These are phyloP conservation scores for Nothobranchius furzeri DNA, from an alignment of 2,113 vertebrate species.

Conservation along the genomic window DNA sequence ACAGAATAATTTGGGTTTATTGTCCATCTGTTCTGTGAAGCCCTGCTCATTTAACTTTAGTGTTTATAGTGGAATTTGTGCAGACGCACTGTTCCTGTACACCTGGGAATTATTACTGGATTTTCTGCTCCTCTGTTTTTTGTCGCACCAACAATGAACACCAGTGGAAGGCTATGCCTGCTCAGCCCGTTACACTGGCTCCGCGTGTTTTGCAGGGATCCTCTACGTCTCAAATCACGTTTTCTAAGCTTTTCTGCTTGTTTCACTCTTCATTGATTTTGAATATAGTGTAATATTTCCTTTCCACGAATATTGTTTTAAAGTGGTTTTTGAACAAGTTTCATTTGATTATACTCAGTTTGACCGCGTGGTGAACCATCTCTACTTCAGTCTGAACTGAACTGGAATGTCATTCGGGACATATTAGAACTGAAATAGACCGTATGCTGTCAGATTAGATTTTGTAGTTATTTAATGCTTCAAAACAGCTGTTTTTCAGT, in stretches of 20 bases:
- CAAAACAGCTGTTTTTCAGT: neutral
- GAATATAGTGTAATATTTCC: too few species aligned
- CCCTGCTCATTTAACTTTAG: neutral
- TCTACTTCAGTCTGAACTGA: neutral
- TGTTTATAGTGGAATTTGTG: neutral
- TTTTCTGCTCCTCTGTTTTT: neutral
- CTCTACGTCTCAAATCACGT: neutral
- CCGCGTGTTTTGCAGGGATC: neutral
- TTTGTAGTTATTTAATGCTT: neutral
- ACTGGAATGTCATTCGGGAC: neutral
- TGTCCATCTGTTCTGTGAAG: neutral
- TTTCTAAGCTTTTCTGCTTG: neutral
- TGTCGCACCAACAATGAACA: conserved; percentile 1
- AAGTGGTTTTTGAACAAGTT: neutral
- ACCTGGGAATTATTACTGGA: neutral
- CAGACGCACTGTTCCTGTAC: neutral
- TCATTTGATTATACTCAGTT: neutral
- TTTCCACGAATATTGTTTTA: neutral
- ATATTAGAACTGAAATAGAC: neutral
- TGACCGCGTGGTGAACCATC: too few species aligned
- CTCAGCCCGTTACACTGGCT: neutral
- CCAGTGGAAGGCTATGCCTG: neutral
- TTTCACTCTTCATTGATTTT: neutral
- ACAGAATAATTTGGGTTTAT: conserved; percentile 1
- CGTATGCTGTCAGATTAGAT: neutral